Conservation (phyloP, 2,113 vertebrate genomes). For the Ptilonorhynchus violaceus region DNA sequence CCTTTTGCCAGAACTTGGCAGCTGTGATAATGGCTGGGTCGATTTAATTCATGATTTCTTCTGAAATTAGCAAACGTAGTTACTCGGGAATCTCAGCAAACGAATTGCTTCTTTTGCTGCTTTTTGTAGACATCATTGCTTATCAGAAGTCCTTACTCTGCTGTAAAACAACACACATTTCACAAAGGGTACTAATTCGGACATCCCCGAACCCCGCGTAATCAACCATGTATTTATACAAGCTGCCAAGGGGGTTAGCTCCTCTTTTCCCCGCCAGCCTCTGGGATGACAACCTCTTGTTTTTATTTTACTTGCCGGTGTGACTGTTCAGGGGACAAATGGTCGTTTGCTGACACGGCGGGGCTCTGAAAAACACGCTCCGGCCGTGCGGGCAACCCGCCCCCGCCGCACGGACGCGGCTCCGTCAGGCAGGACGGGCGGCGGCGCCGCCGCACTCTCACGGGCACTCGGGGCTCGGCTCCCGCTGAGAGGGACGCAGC, state of each 20-base stretch:
- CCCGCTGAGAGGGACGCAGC: background rate
- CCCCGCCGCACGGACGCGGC: background rate
- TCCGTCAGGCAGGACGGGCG: background rate
- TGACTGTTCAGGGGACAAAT: background rate
- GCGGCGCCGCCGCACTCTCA: background rate
- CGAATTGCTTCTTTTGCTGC: background rate
- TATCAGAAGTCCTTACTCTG: background rate
- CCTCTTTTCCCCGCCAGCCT: background rate
- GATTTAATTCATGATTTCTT: background rate
- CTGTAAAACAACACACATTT: background rate
- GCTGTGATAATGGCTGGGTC: background rate
- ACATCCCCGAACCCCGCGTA: background rate
- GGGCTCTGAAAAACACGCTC: accelerated
- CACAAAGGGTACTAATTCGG: too few species aligned
- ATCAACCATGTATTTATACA: background rate
- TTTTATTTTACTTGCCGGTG: background rate
- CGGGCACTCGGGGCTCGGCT: background rate
- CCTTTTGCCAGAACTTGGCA: background rate
- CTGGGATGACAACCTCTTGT: background rate
- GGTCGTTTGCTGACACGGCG: background rate
- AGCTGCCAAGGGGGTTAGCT: background rate
- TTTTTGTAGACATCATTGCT: background rate
- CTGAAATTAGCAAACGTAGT: background rate
- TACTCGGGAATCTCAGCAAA: background rate
- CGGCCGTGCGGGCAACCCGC: background rate